Base-by-base conservation (phyloP, 2,888 invertebrate species). In the Sinopyrophorus schimmeli region DNA sequence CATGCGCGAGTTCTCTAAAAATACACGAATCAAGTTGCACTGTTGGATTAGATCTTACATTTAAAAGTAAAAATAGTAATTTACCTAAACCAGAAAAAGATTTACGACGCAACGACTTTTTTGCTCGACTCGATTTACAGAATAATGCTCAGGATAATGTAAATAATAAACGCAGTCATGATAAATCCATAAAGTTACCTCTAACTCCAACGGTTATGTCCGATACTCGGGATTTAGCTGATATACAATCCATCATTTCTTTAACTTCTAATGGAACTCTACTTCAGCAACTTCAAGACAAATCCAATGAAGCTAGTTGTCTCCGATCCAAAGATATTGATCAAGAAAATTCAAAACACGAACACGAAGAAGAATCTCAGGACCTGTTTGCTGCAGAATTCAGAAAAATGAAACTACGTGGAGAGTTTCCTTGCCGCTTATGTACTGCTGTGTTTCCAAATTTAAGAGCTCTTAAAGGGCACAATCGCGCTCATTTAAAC, bases 371-470 rank as follows among this genome's bases (percentile, higher is more conserved):
- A 65, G 91, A 91, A 68, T 83, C 85, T 0, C 91, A 92, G 69
- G 91, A 92, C 65, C 82, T 84, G 21, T 90, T 90, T 62, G 88
- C 89, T 1, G 85, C 88, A 0, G 90, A 90, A 61, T 90, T 92
- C 60, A 78, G 91, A n/a, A 83, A 87, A 59, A 92, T 92, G 92
- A 92, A 92, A 66, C 69, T 90, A 31, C 84, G 90, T 21, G 92
- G 92, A 0, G 91, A 92, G 66, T 93, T 92, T 65, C 91, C 92
- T 0, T 96, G 95, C 70, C 81, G 92, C 50, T 76, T 93, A n/a
- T 96, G 96, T 71, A 80, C 84, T 0, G 86, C 88, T 0, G 84
- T 91, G 16, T 94, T 93, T 68, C 91, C 92, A 1, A 95, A 93
- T 67, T 76, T 93, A 21, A 80, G 93, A 35, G 92, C 93, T 1